Evolutionary conservation across 2,797 vertebrate species (phyloP).

Genomic region (Pygocentrus nattereri): DNA sequence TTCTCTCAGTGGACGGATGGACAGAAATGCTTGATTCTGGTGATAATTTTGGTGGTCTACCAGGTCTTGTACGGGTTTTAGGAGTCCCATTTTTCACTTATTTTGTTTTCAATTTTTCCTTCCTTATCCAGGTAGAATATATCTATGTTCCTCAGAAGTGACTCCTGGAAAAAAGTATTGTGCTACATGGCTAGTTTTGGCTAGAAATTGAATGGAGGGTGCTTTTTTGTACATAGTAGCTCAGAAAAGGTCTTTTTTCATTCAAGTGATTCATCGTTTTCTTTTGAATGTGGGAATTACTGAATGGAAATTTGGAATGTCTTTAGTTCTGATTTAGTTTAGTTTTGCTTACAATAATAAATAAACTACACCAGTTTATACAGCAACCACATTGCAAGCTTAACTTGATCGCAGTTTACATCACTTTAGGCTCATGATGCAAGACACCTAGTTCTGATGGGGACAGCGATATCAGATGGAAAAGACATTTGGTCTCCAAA

Average conservation of each 20-base stretch:
- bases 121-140: no score
- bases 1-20: no score
- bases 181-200: no score
- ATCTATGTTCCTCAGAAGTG: no score
- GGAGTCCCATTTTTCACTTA: no score
- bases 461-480: conserved; percentile 2
- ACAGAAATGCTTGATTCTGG: no score
- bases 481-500: conserved; percentile 4
- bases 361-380: background rate
- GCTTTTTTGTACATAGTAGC: background rate
- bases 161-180: no score
- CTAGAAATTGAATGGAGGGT: no score
- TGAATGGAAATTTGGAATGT: background rate
- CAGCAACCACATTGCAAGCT: background rate
- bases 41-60: no score
- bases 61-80: no score
- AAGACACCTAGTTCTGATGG: background rate
- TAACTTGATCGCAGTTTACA: background rate
- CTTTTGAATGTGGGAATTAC: no score
- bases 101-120: no score
- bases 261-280: background rate
- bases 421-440: background rate
- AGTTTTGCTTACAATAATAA: background rate
- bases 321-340: background rate
- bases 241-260: background rate